These are phyloP conservation scores for Leptatherina wallacei DNA, from an alignment of 2,797 vertebrate genomes.

Conservation along the genomic window DNA sequence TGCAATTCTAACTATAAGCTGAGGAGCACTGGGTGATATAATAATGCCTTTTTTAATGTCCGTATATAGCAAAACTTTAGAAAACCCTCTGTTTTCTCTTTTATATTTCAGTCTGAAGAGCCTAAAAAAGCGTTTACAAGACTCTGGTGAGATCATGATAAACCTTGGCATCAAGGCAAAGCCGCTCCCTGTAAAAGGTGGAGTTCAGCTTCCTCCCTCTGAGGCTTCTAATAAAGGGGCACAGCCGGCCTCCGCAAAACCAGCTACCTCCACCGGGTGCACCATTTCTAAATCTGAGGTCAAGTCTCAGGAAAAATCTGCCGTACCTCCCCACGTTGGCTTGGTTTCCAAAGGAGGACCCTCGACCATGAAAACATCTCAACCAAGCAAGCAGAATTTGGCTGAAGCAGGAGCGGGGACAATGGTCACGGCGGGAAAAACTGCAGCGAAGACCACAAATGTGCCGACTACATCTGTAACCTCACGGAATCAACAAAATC, in stretches of 20 bases:
- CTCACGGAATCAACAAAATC: neutral
- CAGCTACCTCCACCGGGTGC: neutral
- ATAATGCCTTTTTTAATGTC: neutral
- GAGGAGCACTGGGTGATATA: neutral
- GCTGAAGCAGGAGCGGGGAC: neutral
- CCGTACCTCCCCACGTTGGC: neutral
- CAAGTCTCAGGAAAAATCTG: no score
- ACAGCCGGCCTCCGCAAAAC: neutral
- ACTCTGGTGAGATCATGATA: rapidly evolving
- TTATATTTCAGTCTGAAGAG: conserved; percentile 39
- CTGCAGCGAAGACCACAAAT: neutral
- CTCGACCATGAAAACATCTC: neutral
- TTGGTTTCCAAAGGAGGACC: neutral
- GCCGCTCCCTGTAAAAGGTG: neutral
- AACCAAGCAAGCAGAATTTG: neutral
- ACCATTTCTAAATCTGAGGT: neutral
- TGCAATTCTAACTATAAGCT: neutral
- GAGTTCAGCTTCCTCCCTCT: neutral
- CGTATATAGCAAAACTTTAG: neutral
- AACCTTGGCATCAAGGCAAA: neutral
- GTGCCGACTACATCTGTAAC: neutral
- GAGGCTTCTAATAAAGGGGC: neutral
- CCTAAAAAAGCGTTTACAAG: conserved; percentile 29
- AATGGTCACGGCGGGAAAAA: neutral
- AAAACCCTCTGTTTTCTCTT: neutral